Percentiles rank a stretch among this genome's conserved stretches.
phyloP scores from a whole-genome alignment of 2,888 invertebrate genomes.

The Oxyscelio sp. region DNA sequence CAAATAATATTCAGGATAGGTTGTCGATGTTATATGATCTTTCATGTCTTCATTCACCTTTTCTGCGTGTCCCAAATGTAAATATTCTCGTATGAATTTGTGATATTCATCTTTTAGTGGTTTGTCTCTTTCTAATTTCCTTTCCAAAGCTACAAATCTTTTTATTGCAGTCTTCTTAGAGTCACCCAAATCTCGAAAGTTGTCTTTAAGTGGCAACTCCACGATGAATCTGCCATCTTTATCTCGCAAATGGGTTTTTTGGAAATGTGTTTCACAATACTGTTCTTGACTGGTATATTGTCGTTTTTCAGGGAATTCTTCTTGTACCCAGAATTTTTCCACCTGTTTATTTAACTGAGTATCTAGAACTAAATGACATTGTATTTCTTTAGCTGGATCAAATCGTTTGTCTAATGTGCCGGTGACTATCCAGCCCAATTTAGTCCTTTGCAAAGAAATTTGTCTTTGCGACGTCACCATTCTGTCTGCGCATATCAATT shows the following conservation, averaged over 20 bases:
- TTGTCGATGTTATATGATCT: not conserved
- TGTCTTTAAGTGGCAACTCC: not conserved
- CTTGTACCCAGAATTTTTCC: not conserved
- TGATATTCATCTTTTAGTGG: not conserved
- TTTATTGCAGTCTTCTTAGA: not conserved
- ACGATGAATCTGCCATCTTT: not conserved
- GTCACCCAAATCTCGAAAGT: not conserved
- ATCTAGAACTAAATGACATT: not conserved
- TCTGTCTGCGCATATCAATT: conserved; percentile 63
- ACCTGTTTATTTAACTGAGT: not conserved
- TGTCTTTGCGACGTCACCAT: conserved; percentile 20
- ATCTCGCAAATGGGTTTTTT: not conserved
- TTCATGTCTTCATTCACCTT: not conserved
- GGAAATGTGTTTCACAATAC: not conserved
- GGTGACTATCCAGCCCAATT: conserved; percentile 65
- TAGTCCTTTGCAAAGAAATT: conserved; percentile 55
- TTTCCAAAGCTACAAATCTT: conserved; percentile 8
- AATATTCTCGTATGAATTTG: not conserved
- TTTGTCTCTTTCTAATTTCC: not conserved
- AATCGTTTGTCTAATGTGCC: conserved; percentile 7
- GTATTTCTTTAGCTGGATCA: not conserved
- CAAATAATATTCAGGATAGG: not conserved
- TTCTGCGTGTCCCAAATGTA: not conserved
- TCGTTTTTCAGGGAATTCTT: not conserved
- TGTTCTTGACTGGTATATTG: not conserved